Percentiles rank a stretch among this genome's conserved stretches.
These are phyloP conservation scores for Tuta absoluta DNA, from an alignment of 2,888 invertebrate species.

Conservation along the genomic window DNA sequence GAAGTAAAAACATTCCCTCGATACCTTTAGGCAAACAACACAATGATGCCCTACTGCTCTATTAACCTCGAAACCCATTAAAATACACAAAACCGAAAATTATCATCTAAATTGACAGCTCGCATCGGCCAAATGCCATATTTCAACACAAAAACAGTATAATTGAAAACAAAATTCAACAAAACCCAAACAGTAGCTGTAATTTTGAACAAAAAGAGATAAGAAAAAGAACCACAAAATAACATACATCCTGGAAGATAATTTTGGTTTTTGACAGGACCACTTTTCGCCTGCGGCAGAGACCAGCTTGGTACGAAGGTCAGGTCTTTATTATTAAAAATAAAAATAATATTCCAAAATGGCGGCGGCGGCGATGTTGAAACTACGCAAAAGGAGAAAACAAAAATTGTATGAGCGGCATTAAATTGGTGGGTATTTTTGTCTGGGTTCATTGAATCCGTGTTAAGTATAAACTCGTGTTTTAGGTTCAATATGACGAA, in stretches of 20 bases:
- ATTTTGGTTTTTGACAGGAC: conserved; percentile 43
- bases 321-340: conserved; percentile 43
- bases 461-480: not conserved
- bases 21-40: not conserved
- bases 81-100: conserved; percentile 34
- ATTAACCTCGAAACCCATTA: conserved; percentile 14
- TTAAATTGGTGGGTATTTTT: conserved; percentile 55
- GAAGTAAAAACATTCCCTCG: no score
- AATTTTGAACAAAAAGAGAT: conserved; percentile 31
- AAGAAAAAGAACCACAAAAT: conserved; percentile 51
- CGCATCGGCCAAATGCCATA: conserved; percentile 59
- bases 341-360: conserved; percentile 53
- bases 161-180: conserved; percentile 27
- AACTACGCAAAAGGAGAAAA: conserved; percentile 43
- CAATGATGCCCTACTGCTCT: conserved; percentile 1
- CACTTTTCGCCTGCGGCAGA: conserved; percentile 48
- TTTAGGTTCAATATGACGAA: no score
- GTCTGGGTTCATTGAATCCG: conserved; percentile 42
- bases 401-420: conserved; percentile 46
- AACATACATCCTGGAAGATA: conserved; percentile 42
- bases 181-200: conserved; percentile 35
- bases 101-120: conserved; percentile 51
- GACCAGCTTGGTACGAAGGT: conserved; percentile 66
- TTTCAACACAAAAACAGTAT: conserved; percentile 24
- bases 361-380: conserved; percentile 43